Evolutionary conservation across 2,113 vertebrate species (phyloP).

Genomic region (zebrafish (Danio rerio)): DNA sequence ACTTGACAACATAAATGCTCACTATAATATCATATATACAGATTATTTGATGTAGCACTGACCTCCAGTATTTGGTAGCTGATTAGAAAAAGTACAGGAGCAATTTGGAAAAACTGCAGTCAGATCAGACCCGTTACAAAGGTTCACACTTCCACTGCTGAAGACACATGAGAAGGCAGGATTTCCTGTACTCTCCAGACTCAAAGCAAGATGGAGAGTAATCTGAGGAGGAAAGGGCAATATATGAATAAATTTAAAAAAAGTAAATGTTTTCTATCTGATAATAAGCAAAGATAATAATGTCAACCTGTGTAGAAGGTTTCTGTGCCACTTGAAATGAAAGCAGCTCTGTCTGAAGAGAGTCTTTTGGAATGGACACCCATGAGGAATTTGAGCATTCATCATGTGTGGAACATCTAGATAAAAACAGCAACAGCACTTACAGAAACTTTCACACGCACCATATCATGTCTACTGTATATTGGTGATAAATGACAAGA

Average conservation of each 20-base stretch:
- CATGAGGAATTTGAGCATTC: constrained; percentile 68
- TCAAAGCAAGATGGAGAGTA: constrained; percentile 57
- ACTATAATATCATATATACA: neutral
- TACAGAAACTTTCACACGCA: neutral
- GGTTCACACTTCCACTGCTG: neutral
- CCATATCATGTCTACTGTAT: neutral
- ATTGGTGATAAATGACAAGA: neutral
- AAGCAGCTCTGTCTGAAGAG: constrained; percentile 59
- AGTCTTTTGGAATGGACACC: constrained; percentile 66
- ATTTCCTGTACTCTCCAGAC: neutral
- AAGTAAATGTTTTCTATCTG: neutral
- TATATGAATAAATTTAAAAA: neutral
- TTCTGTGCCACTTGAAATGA: constrained; percentile 58
- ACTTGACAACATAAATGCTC: neutral
- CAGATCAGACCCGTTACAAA: neutral
- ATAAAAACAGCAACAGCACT: neutral
- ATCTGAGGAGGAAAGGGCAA: constrained; percentile 56
- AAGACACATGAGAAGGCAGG: constrained; percentile 64
- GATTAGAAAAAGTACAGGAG: constrained; percentile 61
- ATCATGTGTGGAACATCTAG: constrained; percentile 68
- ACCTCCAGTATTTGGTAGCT: constrained; percentile 60
- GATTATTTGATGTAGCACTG: constrained; percentile 22
- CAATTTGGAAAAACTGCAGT: constrained; percentile 63
- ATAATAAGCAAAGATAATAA: neutral
- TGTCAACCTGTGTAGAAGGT: constrained; percentile 58